Conservation (phyloP, 2,113 vertebrate genomes). For the Mola mola region DNA sequence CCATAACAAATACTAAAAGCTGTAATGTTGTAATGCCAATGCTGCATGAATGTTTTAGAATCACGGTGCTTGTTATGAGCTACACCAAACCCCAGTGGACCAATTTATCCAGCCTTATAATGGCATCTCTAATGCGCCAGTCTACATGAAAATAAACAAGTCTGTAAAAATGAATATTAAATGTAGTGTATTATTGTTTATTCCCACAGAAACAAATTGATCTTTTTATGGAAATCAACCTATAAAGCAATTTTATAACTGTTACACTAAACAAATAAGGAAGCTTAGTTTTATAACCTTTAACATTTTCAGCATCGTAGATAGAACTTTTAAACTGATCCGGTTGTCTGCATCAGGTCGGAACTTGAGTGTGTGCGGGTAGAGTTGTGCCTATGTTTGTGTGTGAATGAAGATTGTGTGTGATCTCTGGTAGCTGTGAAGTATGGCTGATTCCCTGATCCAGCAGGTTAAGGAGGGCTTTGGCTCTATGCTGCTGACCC, state of each 20-base stretch:
- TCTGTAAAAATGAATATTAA: conserved; percentile 73
- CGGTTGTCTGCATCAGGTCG: conserved; percentile 27
- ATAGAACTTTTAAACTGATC: conserved; percentile 12
- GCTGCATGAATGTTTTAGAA: conserved; percentile 75
- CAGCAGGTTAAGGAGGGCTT: conserved; percentile 75
- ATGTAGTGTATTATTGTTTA: conserved; percentile 67
- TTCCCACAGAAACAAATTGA: conserved; percentile 68
- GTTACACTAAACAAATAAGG: conserved; percentile 40
- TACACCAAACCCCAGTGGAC: conserved; percentile 50
- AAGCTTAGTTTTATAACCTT: conserved; percentile 39
- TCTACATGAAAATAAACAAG: conserved; percentile 75
- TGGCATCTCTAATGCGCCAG: conserved; percentile 68
- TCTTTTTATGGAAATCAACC: conserved; percentile 63
- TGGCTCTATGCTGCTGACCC: conserved; percentile 66
- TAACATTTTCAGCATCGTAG: conserved; percentile 1
- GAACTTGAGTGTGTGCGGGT: conserved; percentile 3
- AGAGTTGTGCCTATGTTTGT: conserved; percentile 4
- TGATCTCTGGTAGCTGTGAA: conserved; percentile 49
- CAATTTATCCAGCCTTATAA: conserved; percentile 68
- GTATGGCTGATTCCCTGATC: conserved; percentile 61
- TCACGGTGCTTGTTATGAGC: conserved; percentile 59
- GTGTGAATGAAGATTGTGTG: conserved; percentile 25
- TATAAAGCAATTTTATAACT: conserved; percentile 51
- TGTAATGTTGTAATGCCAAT: conserved; percentile 46
- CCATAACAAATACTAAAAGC: conserved; percentile 55